Conservation (phyloP, 2,113 vertebrate genomes). For the Leiothrix lutea region DNA sequence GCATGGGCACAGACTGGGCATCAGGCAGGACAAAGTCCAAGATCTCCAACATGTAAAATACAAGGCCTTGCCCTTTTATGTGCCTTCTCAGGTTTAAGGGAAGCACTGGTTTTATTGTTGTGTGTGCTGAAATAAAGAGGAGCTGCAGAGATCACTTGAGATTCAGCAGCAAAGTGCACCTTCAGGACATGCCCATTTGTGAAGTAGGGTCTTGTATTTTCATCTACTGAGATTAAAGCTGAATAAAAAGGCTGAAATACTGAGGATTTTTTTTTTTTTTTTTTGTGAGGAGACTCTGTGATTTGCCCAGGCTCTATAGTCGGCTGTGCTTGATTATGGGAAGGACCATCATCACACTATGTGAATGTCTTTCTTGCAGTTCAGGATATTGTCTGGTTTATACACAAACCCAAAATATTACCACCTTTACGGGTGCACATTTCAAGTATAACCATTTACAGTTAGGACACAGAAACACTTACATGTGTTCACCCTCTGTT, state of each 20-base stretch:
- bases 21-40: neutral
- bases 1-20: neutral
- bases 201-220: neutral
- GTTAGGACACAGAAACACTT: neutral
- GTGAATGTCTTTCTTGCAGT: neutral
- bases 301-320: neutral
- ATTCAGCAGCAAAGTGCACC: neutral
- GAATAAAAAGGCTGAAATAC: neutral
- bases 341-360: accelerated
- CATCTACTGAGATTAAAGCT: neutral
- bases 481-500: neutral
- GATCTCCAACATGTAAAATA: neutral
- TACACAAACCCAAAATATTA: neutral
- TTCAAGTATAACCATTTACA: neutral
- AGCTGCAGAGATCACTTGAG: neutral
- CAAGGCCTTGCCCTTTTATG: neutral
- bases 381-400: neutral
- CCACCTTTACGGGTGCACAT: neutral
- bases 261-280: neutral
- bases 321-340: neutral
- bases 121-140: neutral
- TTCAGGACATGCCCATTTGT: neutral
- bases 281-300: neutral
- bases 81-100: neutral
- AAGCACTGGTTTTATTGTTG: neutral